Base-by-base conservation (phyloP, 2,797 vertebrate genomes). In the Eurystomus glaucurus region DNA sequence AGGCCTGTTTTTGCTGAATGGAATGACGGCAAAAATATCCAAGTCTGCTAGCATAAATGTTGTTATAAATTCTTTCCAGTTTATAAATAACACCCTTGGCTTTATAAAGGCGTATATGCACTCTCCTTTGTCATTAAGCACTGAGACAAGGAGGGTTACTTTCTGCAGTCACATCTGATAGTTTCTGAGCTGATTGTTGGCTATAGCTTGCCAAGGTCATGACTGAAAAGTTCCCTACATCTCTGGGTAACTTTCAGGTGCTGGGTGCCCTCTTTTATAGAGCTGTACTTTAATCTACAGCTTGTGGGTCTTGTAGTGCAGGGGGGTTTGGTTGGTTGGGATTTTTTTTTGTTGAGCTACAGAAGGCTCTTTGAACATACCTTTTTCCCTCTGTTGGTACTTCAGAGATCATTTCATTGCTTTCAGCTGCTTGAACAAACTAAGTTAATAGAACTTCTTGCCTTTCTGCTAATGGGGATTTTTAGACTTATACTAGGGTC, bases 21-120 rank as follows among this genome's bases (percentile, higher is more conserved):
- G 72, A 68, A 82, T 54, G 81, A 79, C 22, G 60, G 50, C n/a
- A 79, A 69, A 95, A 96, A 89, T 72, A 83, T 13, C 68, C 33
- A 48, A 54, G 64, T 54, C 64, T 68, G 60, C 55, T 54, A 72
- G 83, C 41, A 45, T 72, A 69, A 65, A 60, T 60, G 68, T 89
- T 90, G 35, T 75, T 82, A 82, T 21, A 85, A 88, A 66, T 93
- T 91, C 91, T 57, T 89, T 72, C 64, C 45, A 41, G 60, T 77
- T 89, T 89, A 64, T 86, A 80, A 89, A 68, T 86, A 93, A 71
- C 39, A 28, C 39, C 62, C 25, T 70, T 88, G 52, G 39, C 68
- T 93, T 75, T 64, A 39, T 54, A 86, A 71, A 93, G 71, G 48
- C 14, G 0, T 43, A 3, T 35, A 4, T 91, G 48, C 26, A 81